phyloP scores from a whole-genome alignment of 2,113 vertebrate genomes.

The Takifugu flavidus region DNA sequence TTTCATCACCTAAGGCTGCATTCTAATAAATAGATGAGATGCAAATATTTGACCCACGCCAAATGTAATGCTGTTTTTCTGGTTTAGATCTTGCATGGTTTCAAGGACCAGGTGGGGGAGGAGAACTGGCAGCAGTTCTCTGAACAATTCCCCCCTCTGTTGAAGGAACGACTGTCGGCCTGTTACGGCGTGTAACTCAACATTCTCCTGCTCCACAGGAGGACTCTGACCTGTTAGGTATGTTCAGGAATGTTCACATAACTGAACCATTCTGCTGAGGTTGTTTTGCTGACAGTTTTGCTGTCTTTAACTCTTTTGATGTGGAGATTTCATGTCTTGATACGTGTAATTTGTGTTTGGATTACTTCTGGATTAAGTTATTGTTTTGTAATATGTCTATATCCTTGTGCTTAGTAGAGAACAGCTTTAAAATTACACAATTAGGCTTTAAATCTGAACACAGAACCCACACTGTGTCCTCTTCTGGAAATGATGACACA shows the following conservation, averaged over 20 bases:
- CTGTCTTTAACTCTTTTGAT: too few relatives aligned
- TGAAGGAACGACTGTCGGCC: slow-evolving; percentile 89
- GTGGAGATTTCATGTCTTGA: too few relatives aligned
- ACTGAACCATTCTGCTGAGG: too few relatives aligned
- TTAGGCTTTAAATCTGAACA: too few relatives aligned
- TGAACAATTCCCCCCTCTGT: slow-evolving; percentile 88
- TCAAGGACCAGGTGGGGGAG: slow-evolving; percentile 92
- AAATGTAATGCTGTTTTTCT: not conserved
- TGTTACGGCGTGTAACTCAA: slow-evolving; percentile 87
- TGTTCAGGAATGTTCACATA: not conserved
- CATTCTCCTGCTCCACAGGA: slow-evolving; percentile 44
- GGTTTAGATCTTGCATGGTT: slow-evolving; percentile 87
- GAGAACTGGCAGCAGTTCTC: slow-evolving; percentile 96
- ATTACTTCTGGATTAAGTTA: not conserved
- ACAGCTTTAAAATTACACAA: too few relatives aligned
- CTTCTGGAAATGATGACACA: slow-evolving; percentile 58
- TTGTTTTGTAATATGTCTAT: too few relatives aligned
- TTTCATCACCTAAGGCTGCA: too few relatives aligned
- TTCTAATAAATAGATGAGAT: not conserved
- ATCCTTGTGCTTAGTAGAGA: too few relatives aligned
- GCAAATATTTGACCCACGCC: not conserved
- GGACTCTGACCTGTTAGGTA: slow-evolving; percentile 70
- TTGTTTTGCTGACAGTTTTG: too few relatives aligned
- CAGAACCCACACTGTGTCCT: too few relatives aligned
- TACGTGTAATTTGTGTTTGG: too few relatives aligned